Base-by-base conservation (phyloP, 2,888 invertebrate species). In the Diarsia dahlii region DNA sequence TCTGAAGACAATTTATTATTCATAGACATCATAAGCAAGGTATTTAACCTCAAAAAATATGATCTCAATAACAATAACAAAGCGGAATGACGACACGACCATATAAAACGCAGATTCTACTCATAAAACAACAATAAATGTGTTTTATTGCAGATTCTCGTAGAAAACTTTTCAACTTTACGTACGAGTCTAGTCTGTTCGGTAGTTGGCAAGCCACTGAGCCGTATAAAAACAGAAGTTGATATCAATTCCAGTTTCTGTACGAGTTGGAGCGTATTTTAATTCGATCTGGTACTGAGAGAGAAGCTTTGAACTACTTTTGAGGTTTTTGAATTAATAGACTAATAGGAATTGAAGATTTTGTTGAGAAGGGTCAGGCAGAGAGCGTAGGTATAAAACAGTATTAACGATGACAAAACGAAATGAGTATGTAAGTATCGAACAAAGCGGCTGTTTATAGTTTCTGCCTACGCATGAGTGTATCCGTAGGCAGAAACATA, bases 111-210 rank as follows among this genome's bases (percentile, higher is more conserved):
- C 82, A 86, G 86, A 90, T 88, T 88, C 81, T 46, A 68, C 83
- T 87, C 86, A 82, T 86, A 88, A 88, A 89, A 88, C 80, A 84
- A 88, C 87, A 78, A 85, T 90, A 88, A 87, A 88, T 82, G 83
- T 81, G 79, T 81, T 86, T 90, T 89, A 90, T 88, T 86, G 81
- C 84, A 39, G 73, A 79, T 78, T 85, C 80, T 77, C 86, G 75
- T 76, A 80, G 82, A 83, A 87, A 89, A 89, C 75, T 88, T 89
- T 88, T 74, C 79, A 85, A 85, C 81, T 89, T 80, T 76, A 82
- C 77, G 81, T 76, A 73, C 79, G 74, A 68, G 72, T 72, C 81
- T 83, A 73, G 81, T 68, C 80, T 74, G 79, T 69, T 77, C 54
- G 45, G 79, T 79, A 82, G 86, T 88, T 89, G 89, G 86, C 84